Percentiles rank a stretch among this genome's conserved stretches.
These are phyloP conservation scores for Miniopterus natalensis DNA, from an alignment of 2,113 vertebrate species.

Conservation along the genomic window DNA sequence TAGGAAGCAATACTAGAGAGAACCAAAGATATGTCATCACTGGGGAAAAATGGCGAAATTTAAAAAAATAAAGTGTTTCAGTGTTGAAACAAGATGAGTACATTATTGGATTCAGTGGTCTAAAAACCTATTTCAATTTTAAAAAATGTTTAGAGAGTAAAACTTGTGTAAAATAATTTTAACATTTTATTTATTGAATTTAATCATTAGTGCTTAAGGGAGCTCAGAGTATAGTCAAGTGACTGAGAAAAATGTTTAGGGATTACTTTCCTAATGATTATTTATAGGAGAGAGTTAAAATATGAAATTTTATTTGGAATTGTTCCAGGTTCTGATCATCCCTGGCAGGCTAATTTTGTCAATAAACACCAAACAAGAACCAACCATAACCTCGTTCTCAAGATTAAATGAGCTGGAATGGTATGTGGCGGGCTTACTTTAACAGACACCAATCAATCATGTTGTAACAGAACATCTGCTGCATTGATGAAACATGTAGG, in stretches of 20 bases:
- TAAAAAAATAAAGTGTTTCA: not conserved
- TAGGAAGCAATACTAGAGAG: not conserved
- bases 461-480: not conserved
- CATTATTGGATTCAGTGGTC: not conserved
- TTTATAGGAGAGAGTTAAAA: not conserved
- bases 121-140: not conserved
- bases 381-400: not conserved
- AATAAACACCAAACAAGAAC: not conserved
- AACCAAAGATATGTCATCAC: not conserved
- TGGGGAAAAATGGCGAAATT: not conserved
- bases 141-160: not conserved
- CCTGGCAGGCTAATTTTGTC: not conserved
- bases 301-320: not conserved
- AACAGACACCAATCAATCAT: not conserved
- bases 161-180: not conserved
- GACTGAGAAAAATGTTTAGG: not conserved
- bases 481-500: not conserved
- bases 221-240: not conserved
- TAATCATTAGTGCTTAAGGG: not conserved
- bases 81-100: not conserved
- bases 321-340: not conserved
- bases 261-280: conserved; percentile 22
- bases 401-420: not conserved
- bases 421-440: not conserved
- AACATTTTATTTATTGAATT: not conserved